phyloP scores from a whole-genome alignment of 1,140 invertebrate genomes.

The Dysdera silvatica region DNA sequence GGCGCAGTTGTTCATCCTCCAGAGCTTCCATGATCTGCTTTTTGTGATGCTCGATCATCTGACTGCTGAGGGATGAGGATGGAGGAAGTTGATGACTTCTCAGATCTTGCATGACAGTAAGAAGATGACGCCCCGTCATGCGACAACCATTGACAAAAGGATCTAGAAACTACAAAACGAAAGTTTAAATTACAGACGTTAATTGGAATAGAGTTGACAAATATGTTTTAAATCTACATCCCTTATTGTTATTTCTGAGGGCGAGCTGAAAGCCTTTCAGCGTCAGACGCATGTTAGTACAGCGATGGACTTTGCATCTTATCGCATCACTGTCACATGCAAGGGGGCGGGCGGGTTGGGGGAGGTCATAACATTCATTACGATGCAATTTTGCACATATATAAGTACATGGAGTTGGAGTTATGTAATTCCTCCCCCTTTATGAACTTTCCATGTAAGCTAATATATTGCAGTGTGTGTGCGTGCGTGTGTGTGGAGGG shows the following conservation, averaged over 20 bases:
- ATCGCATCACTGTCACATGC: too few species aligned
- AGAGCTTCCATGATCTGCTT: conserved; percentile 36
- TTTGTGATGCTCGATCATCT: conserved; percentile 40
- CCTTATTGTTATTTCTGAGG: not conserved
- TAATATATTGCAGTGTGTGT: too few species aligned
- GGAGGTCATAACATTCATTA: too few species aligned
- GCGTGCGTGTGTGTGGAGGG: too few species aligned
- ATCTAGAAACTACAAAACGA: conserved; percentile 39
- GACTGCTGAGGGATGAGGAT: conserved; percentile 26
- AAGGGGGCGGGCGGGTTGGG: too few species aligned
- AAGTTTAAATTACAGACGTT: not conserved
- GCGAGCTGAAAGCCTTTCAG: not conserved
- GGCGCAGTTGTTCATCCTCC: conserved; percentile 37
- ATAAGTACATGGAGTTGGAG: too few species aligned
- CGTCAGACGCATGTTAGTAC: too few species aligned
- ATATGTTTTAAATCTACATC: not conserved
- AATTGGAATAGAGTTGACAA: not conserved
- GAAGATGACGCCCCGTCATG: conserved; percentile 36
- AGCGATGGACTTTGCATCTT: too few species aligned
- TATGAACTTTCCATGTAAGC: too few species aligned
- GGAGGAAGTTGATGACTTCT: conserved; percentile 32
- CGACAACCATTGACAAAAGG: conserved; percentile 40
- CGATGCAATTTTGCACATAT: too few species aligned
- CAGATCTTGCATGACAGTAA: conserved; percentile 40
- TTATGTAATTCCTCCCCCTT: too few species aligned